phyloP scores from a whole-genome alignment of 2,888 invertebrate species.

The Yponomeuta cagnagella region DNA sequence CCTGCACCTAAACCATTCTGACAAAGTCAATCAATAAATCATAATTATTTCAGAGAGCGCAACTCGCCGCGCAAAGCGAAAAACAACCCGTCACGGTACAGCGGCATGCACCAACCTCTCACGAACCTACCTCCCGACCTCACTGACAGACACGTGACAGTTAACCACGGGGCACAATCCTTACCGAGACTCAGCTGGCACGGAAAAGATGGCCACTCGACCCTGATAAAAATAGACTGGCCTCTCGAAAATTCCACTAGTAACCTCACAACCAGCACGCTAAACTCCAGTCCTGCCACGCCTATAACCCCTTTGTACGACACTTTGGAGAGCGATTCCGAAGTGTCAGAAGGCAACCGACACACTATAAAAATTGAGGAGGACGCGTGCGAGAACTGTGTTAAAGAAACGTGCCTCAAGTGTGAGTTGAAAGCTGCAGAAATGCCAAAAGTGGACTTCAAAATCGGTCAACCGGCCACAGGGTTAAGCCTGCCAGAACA shows the following conservation, averaged over 20 bases:
- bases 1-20: too few species aligned
- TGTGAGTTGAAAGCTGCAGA: slow-evolving; percentile 60
- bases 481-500: slow-evolving; percentile 27
- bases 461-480: slow-evolving; percentile 20
- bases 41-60: slow-evolving; percentile 52
- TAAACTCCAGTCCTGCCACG: slow-evolving; percentile 52
- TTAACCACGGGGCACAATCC: slow-evolving; percentile 24
- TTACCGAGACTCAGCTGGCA: slow-evolving; percentile 54
- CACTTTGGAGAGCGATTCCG: slow-evolving; percentile 64
- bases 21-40: slow-evolving; percentile 11
- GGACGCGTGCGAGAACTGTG: slow-evolving; percentile 45
- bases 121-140: slow-evolving; percentile 13
- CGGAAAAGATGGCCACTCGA: slow-evolving; percentile 66
- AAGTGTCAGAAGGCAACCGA: slow-evolving; percentile 52
- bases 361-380: slow-evolving; percentile 56
- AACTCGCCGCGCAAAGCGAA: slow-evolving; percentile 57
- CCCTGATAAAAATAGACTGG: slow-evolving; percentile 67
- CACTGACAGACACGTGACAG: slow-evolving; percentile 29
- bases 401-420: slow-evolving; percentile 57
- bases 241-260: slow-evolving; percentile 51
- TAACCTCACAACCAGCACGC: slow-evolving; percentile 48
- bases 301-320: slow-evolving; percentile 59
- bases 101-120: slow-evolving; percentile 48
- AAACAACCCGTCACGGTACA: slow-evolving; percentile 50
- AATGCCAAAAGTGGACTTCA: slow-evolving; percentile 28